Conservation (phyloP, 2,797 vertebrate genomes). For the Rhynchotus rufescens region DNA sequence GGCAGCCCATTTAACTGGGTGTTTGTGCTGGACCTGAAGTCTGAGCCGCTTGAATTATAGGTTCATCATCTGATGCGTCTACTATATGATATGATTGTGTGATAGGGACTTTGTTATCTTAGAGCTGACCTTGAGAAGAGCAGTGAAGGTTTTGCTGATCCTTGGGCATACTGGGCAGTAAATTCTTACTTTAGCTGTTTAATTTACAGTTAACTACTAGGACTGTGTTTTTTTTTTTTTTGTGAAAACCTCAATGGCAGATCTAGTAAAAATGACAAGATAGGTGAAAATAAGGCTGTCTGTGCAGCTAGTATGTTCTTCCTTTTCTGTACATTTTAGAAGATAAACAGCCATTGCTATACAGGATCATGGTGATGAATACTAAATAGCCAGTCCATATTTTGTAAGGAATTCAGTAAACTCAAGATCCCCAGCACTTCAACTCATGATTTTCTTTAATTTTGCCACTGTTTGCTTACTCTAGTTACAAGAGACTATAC, state of each 20-base stretch:
- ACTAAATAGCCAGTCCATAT: conserved; percentile 40
- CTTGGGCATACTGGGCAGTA: background rate
- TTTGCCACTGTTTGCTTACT: background rate
- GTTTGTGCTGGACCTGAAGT: conserved; percentile 5
- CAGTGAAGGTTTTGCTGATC: background rate
- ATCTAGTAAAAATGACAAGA: background rate
- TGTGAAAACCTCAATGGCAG: background rate
- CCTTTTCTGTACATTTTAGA: conserved; percentile 28
- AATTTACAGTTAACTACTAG: conserved; percentile 2
- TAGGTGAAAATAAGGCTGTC: conserved; percentile 8
- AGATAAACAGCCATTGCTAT: conserved; percentile 59
- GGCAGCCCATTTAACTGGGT: background rate
- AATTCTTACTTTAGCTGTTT: background rate
- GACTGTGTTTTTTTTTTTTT: background rate
- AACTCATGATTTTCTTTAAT: background rate
- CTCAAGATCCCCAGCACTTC: background rate
- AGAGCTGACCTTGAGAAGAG: conserved; percentile 52
- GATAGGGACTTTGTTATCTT: background rate
- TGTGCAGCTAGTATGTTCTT: conserved; percentile 4
- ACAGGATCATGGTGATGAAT: conserved; percentile 33
- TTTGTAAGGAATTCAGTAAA: conserved; percentile 44
- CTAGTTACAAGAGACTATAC: background rate
- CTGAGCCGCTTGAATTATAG: conserved; percentile 8
- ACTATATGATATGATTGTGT: background rate
- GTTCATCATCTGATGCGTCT: conserved; percentile 15